Conservation (phyloP, 2,113 vertebrate species). For the Phaethornis superciliosus region DNA sequence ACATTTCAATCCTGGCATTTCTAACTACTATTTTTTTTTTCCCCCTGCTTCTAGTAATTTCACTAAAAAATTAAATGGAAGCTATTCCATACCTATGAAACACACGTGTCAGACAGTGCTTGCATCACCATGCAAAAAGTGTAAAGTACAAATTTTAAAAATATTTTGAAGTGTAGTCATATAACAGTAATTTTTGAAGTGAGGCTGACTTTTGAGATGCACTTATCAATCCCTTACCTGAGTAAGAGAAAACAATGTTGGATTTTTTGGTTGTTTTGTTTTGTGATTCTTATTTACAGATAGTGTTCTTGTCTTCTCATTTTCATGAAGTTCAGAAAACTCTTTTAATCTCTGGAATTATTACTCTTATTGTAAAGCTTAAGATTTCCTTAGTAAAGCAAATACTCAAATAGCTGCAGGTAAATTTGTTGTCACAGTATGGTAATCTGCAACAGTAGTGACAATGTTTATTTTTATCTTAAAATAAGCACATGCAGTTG, state of each 20-base stretch:
- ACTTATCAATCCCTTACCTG: not conserved
- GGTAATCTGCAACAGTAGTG: not conserved
- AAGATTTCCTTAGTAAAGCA: not conserved
- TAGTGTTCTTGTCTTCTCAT: not conserved
- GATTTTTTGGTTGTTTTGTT: not conserved
- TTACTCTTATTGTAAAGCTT: not conserved
- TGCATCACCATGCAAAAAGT: not conserved
- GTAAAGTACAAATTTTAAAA: not conserved
- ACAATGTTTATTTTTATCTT: not conserved
- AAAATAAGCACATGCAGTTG: not conserved
- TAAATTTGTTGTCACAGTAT: not conserved
- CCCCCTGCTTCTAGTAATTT: not conserved
- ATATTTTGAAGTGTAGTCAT: not conserved
- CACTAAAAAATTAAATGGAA: not conserved
- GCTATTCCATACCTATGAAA: not conserved
- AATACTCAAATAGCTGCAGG: not conserved
- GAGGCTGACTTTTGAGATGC: not conserved
- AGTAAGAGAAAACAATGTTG: not conserved
- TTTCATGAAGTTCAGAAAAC: not conserved
- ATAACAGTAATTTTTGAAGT: not conserved
- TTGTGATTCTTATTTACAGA: not conserved
- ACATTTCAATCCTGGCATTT: not conserved
- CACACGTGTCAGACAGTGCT: not conserved
- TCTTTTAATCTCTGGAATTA: not conserved
- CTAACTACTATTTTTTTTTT: not conserved